Base-by-base conservation (phyloP, 2,797 vertebrate genomes). In the Gymnopithys bicolor region DNA sequence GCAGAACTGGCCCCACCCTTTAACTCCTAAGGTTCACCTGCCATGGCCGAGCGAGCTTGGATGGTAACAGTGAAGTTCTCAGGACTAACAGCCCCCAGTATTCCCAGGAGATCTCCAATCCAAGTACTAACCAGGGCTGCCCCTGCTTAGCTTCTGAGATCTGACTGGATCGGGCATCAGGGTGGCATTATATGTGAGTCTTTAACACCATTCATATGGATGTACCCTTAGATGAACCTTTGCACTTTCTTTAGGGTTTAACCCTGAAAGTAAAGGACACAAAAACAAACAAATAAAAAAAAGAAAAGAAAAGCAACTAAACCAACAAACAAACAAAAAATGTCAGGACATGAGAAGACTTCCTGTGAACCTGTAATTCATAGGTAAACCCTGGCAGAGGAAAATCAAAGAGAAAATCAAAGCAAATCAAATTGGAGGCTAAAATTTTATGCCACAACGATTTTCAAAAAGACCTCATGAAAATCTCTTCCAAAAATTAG, bases 371-470 rank as follows among this genome's bases (percentile, higher is more conserved):
- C 43, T 84, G 19, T 66, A 84, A 86, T 56, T 84, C n/a, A 52
- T 59, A 91, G 33, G 32, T 19, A 84, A 77, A 58, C 0, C 2
- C 28, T 78, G 37, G 37, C 30, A 78, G 9, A 71, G 32, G 35
- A 60, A 95, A 96, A 77, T 35, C 30, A 83, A 94, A 89, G 32
- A 32, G 51, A 89, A 84, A 77, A 73, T 43, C 45, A 87, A 89
- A 89, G 84, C 32, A 74, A 73, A 88, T 49, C 11, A 67, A 87
- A 79, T 10, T 32, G 22, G 49, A 67, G 23, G 22, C 9, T 48
- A 53, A 88, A 94, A 86, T 19, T 59, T 7, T 28, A 52, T 30
- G 24, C 53, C 60, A 76, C 37, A 66, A 83, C 28, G 67, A 88
- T 84, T 88, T 94, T 68, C 77, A 84, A 46, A 79, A 93, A 69